Evolutionary conservation across 2,113 vertebrate species (phyloP).

Genomic region (Saiga tatarica): DNA sequence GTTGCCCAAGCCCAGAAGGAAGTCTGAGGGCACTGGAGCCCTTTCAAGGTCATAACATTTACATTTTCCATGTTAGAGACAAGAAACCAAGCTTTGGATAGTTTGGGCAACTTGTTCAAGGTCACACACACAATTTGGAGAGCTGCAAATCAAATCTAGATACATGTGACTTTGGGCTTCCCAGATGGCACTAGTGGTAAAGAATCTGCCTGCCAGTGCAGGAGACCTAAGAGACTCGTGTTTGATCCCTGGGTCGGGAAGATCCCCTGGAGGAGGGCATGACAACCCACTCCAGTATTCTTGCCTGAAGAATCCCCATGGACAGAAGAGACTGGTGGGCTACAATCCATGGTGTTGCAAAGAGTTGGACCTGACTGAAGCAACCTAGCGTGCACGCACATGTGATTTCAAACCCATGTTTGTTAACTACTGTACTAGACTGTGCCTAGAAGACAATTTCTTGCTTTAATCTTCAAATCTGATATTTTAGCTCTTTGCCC

Average conservation of each 20-base stretch:
- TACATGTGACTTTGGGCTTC: not conserved
- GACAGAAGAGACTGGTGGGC: not conserved
- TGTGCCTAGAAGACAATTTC: not conserved
- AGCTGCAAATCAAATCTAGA: not conserved
- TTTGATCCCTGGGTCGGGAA: not conserved
- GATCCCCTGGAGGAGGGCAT: not conserved
- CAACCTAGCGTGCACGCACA: not conserved
- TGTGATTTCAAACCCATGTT: not conserved
- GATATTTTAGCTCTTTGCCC: not conserved
- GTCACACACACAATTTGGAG: not conserved
- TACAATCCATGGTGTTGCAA: rapidly evolving
- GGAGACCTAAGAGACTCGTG: not conserved
- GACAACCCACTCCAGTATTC: not conserved
- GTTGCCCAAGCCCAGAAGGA: not conserved
- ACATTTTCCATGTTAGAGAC: not conserved
- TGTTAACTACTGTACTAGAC: not conserved
- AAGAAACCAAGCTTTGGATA: not conserved
- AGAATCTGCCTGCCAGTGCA: not conserved
- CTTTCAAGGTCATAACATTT: not conserved
- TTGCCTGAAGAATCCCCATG: not conserved
- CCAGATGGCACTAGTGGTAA: not conserved
- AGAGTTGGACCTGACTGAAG: not conserved
- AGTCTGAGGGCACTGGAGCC: not conserved
- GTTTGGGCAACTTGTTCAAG: not conserved
- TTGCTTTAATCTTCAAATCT: not conserved